Percentiles rank a stretch among this genome's conserved stretches.
phyloP scores from a whole-genome alignment of 2,888 invertebrate genomes.

The Lycophotia porphyrea region DNA sequence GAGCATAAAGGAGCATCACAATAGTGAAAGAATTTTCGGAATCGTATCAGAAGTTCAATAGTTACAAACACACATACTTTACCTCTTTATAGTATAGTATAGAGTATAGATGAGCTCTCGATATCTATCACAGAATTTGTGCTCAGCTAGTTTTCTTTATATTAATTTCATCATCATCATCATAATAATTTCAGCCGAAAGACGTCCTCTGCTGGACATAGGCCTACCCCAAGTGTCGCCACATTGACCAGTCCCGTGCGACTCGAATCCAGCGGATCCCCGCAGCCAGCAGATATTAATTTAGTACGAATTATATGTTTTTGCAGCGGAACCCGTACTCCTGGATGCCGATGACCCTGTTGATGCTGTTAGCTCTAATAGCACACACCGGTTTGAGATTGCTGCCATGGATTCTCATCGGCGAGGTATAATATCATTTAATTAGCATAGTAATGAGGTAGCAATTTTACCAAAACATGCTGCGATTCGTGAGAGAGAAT shows the following conservation, averaged over 20 bases:
- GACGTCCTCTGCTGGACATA: no score
- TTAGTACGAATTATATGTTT: constrained; percentile 54
- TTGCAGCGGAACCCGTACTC: constrained; percentile 85
- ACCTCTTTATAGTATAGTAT: not conserved
- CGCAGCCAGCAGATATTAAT: not conserved
- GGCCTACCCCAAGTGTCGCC: no score
- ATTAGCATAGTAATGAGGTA: not conserved
- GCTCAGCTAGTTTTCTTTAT: not conserved
- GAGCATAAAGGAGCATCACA: not conserved
- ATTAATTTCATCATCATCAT: no score
- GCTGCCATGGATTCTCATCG: constrained; percentile 95
- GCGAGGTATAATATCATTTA: constrained; percentile 90
- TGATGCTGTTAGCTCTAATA: constrained; percentile 92
- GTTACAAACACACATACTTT: no score
- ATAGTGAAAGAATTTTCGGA: not conserved
- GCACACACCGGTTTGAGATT: constrained; percentile 93
- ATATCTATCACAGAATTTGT: not conserved
- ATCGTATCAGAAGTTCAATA: not conserved
- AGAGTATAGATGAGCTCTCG: not conserved
- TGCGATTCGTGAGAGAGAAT: not conserved
- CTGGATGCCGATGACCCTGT: constrained; percentile 93
- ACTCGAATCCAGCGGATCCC: no score
- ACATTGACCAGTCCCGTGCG: no score
- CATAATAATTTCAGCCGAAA: no score
- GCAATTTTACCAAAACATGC: not conserved